A percentile compares a stretch with the other conserved stretches of the same genome.
Conservation (phyloP, 2,797 vertebrate species). For the Xenopus petersii region DNA sequence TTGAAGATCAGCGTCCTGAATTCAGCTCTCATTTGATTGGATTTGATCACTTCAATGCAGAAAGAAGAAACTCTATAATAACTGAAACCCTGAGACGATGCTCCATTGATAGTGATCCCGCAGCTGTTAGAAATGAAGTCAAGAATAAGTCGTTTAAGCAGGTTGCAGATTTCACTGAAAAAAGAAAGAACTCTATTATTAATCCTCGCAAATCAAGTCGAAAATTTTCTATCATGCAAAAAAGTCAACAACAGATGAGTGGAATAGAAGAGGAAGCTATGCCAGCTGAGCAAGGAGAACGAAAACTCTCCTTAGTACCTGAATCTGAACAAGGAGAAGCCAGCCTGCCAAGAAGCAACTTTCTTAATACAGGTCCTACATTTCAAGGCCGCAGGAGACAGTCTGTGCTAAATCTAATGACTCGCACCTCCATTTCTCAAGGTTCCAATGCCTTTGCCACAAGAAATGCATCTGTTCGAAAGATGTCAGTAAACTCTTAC, state of each 20-base stretch:
- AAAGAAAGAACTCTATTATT: slow-evolving; percentile 85
- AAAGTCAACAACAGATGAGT: slow-evolving; percentile 60
- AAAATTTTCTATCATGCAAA: slow-evolving; percentile 82
- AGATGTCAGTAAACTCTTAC: slow-evolving; percentile 82
- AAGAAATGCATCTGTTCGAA: slow-evolving; percentile 73
- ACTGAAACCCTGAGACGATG: slow-evolving; percentile 87
- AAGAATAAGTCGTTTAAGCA: slow-evolving; percentile 82
- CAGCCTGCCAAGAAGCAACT: slow-evolving; percentile 70
- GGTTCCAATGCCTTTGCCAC: slow-evolving; percentile 69
- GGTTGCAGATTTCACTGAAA: slow-evolving; percentile 73
- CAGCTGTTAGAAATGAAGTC: slow-evolving; percentile 66
- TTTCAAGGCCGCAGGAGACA: slow-evolving; percentile 80
- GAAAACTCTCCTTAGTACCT: slow-evolving; percentile 83
- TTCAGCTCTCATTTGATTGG: slow-evolving; percentile 91
- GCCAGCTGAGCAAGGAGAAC: slow-evolving; percentile 64
- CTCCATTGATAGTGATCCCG: slow-evolving; percentile 77
- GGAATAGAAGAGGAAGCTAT: slow-evolving; percentile 64
- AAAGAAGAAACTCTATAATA: slow-evolving; percentile 88
- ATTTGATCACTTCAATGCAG: slow-evolving; percentile 84
- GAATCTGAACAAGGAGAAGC: slow-evolving; percentile 87
- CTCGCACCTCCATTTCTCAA: slow-evolving; percentile 62
- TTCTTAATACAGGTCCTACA: slow-evolving; percentile 63
- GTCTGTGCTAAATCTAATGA: slow-evolving; percentile 91
- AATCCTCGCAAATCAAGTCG: slow-evolving; percentile 75
- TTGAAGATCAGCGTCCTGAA: slow-evolving; percentile 86